phyloP scores from a whole-genome alignment of 2,888 invertebrate genomes.

The Hirtodrosophila duncani region DNA sequence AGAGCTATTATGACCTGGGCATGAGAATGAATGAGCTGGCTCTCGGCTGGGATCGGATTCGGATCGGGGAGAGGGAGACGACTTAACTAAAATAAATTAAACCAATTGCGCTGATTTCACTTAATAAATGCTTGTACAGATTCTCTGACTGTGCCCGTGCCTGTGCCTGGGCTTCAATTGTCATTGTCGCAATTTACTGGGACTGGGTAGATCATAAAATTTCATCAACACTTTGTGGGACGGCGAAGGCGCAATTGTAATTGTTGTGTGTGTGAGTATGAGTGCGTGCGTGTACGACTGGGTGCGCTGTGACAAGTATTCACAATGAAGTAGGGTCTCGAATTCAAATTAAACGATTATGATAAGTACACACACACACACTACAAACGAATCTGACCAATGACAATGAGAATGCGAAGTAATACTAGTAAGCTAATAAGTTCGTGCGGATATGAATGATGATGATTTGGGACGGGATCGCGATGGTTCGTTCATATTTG shows the following conservation, averaged over 20 bases:
- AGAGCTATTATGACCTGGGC: conserved; percentile 17
- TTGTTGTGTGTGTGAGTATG: too few species aligned
- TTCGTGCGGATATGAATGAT: conserved; percentile 2
- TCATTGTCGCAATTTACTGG: conserved; percentile 56
- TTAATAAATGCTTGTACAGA: conserved; percentile 49
- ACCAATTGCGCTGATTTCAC: conserved; percentile 64
- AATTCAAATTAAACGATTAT: conserved; percentile 54
- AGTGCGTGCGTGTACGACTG: conserved; percentile 13
- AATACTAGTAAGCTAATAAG: conserved; percentile 1
- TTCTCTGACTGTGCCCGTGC: conserved; percentile 14
- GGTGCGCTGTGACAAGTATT: conserved; percentile 6
- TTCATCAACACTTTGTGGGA: conserved; percentile 48
- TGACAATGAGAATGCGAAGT: conserved; percentile 9
- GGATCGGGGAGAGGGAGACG: conserved; percentile 13
- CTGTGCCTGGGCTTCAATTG: conserved; percentile 59
- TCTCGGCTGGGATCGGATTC: conserved; percentile 1
- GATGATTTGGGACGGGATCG: conserved; percentile 4
- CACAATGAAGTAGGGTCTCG: conserved; percentile 27
- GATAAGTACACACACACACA: conserved; percentile 17
- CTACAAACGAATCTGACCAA: conserved; percentile 1
- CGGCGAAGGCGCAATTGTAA: background rate
- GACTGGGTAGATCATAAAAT: conserved; percentile 45
- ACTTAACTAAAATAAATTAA: conserved; percentile 65
- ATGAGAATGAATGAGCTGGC: conserved; percentile 3
- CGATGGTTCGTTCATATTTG: too few species aligned